Evolutionary conservation across 2,797 vertebrate species (phyloP).

Genomic region (Aldrovandia affinis): DNA sequence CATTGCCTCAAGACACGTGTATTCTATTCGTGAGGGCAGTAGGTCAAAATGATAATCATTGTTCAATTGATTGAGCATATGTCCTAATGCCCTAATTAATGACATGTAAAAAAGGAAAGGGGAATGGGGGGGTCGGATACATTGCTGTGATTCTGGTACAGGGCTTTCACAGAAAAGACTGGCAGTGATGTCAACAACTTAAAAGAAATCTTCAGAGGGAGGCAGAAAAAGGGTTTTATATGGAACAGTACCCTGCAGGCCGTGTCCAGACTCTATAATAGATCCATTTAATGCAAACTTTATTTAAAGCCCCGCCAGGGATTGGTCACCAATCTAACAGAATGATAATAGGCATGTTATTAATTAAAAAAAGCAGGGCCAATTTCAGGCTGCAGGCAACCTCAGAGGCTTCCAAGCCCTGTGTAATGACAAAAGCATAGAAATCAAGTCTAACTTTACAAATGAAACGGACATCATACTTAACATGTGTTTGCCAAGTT

Average conservation of each 20-base stretch:
- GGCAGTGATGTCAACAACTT: neutral
- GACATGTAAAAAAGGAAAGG: neutral
- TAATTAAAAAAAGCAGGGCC: slow-evolving; percentile 4
- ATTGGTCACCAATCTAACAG: slow-evolving; percentile 18
- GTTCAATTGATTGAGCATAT: slow-evolving; percentile 15
- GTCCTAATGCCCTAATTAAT: slow-evolving; percentile 10
- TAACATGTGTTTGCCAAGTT: no score
- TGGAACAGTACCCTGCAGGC: slow-evolving; percentile 12
- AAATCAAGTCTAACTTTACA: no score
- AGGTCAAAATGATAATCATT: slow-evolving; percentile 5
- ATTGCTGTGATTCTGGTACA: neutral
- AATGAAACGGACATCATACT: no score
- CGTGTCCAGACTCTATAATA: neutral
- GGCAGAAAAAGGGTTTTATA: neutral
- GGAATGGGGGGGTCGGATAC: neutral
- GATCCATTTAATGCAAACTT: slow-evolving; percentile 26
- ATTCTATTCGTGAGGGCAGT: slow-evolving; percentile 4
- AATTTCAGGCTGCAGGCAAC: neutral
- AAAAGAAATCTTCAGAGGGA: slow-evolving; percentile 20
- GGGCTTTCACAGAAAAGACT: neutral
- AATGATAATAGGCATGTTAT: slow-evolving; percentile 26
- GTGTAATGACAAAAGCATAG: no score
- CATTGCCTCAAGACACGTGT: neutral
- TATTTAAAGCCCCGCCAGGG: slow-evolving; percentile 21
- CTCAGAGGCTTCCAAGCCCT: no score